phyloP scores from a whole-genome alignment of 2,797 vertebrate genomes.

The Scyliorhinus canicula region DNA sequence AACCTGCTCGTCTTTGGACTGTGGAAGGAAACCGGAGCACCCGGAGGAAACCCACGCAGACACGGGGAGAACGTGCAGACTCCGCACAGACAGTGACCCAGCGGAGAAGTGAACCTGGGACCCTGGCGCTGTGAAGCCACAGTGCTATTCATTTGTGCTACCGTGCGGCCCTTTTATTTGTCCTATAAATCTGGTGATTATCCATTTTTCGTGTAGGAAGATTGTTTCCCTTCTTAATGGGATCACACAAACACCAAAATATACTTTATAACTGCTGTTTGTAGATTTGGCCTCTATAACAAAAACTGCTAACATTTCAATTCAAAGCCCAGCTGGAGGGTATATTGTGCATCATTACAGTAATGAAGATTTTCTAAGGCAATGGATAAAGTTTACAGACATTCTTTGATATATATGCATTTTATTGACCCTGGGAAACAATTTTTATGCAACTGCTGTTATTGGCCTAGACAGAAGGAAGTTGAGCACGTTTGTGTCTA shows the following conservation, averaged over 20 bases:
- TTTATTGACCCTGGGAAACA: not conserved
- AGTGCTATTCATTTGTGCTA: no score
- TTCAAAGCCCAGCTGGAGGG: no score
- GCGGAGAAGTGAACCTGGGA: no score
- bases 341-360: not conserved
- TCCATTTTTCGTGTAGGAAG: not conserved
- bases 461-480: not conserved
- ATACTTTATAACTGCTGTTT: not conserved
- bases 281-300: not conserved
- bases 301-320: not conserved
- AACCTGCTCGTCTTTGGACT: no score
- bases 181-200: not conserved
- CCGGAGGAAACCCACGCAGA: no score
- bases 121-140: no score
- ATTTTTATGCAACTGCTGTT: not conserved
- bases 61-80: no score
- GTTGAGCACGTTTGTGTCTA: not conserved
- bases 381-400: slow-evolving; percentile 3
- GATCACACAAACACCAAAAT: not conserved
- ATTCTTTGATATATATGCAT: not conserved
- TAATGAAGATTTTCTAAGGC: not conserved
- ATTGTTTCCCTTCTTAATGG: not conserved
- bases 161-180: not conserved
- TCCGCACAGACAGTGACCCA: no score
- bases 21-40: no score